Conservation (phyloP, 2,797 vertebrate species). For the Dendrocincla fuliginosa region DNA sequence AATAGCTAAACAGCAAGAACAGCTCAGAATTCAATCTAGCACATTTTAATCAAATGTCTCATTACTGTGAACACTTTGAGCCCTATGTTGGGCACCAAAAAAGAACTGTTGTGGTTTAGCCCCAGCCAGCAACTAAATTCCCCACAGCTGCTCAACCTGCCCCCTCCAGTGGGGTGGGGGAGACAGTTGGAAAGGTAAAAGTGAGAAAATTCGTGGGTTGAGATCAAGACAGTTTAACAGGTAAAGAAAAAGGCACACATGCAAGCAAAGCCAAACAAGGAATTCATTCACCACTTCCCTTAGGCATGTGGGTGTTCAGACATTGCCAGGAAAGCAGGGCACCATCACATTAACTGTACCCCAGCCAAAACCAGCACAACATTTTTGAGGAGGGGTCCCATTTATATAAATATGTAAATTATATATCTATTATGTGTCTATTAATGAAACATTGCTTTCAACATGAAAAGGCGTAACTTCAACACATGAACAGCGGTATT, state of each 20-base stretch:
- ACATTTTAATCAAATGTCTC: neutral
- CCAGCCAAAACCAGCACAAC: neutral
- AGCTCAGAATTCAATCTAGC: neutral
- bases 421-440: neutral
- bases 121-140: neutral
- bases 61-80: accelerated
- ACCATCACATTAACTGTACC: neutral
- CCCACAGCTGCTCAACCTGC: neutral
- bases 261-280: neutral
- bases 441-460: neutral
- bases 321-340: neutral
- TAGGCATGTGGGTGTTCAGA: neutral
- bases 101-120: neutral
- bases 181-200: neutral
- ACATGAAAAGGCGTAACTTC: neutral
- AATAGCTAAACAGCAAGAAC: neutral
- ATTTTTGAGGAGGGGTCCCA: neutral
- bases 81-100: neutral
- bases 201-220: neutral
- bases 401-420: neutral
- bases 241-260: neutral
- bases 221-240: neutral
- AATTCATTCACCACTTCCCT: neutral
- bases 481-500: neutral
- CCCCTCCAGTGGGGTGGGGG: neutral